phyloP scores from a whole-genome alignment of 1,140 invertebrate species.

The Drosophila busckii region DNA sequence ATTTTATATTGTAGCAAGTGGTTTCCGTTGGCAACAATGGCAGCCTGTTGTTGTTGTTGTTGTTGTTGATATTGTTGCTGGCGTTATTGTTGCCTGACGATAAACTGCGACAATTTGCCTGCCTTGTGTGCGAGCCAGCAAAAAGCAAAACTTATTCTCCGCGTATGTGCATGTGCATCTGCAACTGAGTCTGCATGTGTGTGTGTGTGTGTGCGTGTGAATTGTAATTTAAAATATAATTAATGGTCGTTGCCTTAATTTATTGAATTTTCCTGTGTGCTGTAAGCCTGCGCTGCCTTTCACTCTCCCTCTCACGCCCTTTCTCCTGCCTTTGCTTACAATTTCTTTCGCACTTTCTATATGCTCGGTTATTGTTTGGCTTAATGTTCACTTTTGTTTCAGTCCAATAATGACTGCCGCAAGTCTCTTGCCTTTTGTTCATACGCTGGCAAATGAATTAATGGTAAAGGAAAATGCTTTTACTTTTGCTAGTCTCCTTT shows the following conservation, averaged over 20 bases:
- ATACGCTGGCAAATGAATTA: conserved; percentile 58
- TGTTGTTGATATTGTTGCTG: conserved; percentile 10
- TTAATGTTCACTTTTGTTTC: conserved; percentile 54
- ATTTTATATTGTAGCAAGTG: conserved; percentile 44
- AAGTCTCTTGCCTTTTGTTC: conserved; percentile 70
- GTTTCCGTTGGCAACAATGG: conserved; percentile 48
- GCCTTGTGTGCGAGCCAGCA: conserved; percentile 44
- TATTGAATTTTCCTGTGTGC: conserved; percentile 68
- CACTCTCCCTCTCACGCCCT: not conserved
- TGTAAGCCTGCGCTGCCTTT: conserved; percentile 14
- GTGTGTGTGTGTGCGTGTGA: conserved; percentile 38
- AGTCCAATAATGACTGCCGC: conserved; percentile 65
- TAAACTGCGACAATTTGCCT: conserved; percentile 75
- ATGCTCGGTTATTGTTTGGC: conserved; percentile 26
- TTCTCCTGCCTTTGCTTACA: not conserved
- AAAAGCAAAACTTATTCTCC: conserved; percentile 24
- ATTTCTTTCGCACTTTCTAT: not conserved
- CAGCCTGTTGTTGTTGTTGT: conserved; percentile 14
- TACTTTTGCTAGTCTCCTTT: conserved; percentile 1
- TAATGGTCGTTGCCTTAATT: conserved; percentile 72
- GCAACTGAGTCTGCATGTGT: not conserved
- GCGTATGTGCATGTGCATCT: not conserved
- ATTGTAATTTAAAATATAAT: conserved; percentile 77
- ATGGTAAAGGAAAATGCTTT: conserved; percentile 39
- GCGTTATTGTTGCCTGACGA: conserved; percentile 45